Evolutionary conservation across 2,888 invertebrate species (phyloP).

Genomic region (Aricia artaxerxes): DNA sequence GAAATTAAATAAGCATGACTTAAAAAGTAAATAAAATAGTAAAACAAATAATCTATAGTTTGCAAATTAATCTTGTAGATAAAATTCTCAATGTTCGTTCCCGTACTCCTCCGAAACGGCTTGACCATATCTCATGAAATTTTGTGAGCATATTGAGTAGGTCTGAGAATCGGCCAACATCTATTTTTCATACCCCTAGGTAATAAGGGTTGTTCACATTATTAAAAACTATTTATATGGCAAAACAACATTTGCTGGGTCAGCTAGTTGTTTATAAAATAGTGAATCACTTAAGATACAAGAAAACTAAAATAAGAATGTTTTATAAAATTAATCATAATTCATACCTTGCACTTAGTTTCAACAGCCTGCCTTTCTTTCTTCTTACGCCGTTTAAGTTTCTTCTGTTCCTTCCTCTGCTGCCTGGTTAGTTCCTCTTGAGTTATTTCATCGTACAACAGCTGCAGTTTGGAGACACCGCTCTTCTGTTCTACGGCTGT

Average conservation of each 20-base stretch:
- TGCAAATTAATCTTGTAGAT: no score
- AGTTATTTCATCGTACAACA: conserved; percentile 92
- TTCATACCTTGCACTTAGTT: conserved; percentile 66
- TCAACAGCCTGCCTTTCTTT: conserved; percentile 78
- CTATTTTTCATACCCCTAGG: no score
- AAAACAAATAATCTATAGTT: neutral
- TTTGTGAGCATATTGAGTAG: no score
- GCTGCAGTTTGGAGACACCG: conserved; percentile 92
- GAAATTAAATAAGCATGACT: neutral
- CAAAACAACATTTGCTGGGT: no score
- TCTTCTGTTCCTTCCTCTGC: conserved; percentile 92
- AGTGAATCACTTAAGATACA: no score
- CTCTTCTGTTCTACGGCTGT: conserved; percentile 93
- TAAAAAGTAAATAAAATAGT: neutral
- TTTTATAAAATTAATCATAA: conserved; percentile 37
- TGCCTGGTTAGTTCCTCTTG: conserved; percentile 92
- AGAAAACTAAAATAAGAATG: neutral
- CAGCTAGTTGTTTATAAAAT: no score
- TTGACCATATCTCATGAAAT: no score
- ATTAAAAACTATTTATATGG: no score
- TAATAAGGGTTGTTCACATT: no score
- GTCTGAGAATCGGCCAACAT: no score
- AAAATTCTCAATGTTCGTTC: no score
- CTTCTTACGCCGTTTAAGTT: conserved; percentile 88
- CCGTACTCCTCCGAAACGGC: no score